A percentile compares a stretch with the other conserved stretches of the same genome.
Evolutionary conservation across 2,888 invertebrate species (phyloP).

Genomic region (Drosophila multiciliata): DNA sequence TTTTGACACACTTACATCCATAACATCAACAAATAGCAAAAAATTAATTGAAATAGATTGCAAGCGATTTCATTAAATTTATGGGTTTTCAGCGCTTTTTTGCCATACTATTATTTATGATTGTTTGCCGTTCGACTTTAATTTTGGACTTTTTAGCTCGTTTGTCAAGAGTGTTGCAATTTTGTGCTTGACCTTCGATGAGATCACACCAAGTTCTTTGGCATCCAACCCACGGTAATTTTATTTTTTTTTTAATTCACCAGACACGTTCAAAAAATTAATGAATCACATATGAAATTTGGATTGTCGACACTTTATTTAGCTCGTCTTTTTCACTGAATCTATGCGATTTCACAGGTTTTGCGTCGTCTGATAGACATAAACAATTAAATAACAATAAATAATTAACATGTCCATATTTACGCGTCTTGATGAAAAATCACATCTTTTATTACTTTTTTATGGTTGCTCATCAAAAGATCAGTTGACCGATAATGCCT

Average conservation of each 20-base stretch:
- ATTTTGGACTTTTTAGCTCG: conserved; percentile 38
- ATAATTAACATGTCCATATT: conserved; percentile 41
- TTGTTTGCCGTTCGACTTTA: conserved; percentile 28
- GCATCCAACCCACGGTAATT: conserved; percentile 5
- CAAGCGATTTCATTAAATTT: conserved; percentile 67
- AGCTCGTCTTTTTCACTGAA: conserved; percentile 23
- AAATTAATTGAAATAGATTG: conserved; percentile 65
- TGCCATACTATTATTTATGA: conserved; percentile 65
- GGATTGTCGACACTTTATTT: conserved; percentile 27
- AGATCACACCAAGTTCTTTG: conserved; percentile 42
- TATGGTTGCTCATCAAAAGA: conserved; percentile 32
- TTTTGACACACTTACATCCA: conserved; percentile 61
- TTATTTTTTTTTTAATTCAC: neutral
- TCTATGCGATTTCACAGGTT: conserved; percentile 9
- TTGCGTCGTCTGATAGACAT: conserved; percentile 4
- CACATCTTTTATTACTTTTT: neutral
- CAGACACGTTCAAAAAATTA: conserved; percentile 3
- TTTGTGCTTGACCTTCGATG: conserved; percentile 53
- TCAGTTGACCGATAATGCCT: conserved; percentile 19
- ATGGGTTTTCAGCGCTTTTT: conserved; percentile 40
- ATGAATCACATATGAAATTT: conserved; percentile 56
- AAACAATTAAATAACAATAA: conserved; percentile 35
- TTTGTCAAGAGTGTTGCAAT: conserved; percentile 36
- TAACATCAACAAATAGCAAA: conserved; percentile 15
- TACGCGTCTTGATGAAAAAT: conserved; percentile 6